Percentiles rank a stretch among this genome's conserved stretches.
Conservation (phyloP, 2,888 invertebrate genomes). For the Sicus ferrugineus region DNA sequence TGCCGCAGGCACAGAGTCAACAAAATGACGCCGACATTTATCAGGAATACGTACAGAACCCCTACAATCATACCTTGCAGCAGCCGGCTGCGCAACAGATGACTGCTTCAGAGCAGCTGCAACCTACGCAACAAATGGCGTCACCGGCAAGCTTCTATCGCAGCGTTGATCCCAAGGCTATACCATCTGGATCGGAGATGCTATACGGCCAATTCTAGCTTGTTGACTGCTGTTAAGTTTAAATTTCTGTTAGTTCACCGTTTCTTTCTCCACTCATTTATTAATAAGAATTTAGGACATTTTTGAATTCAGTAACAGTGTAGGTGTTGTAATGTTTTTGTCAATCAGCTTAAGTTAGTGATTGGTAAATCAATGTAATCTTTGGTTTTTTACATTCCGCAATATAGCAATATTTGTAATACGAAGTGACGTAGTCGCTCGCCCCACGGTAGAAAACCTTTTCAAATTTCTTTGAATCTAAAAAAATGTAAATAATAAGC, state of each 20-base stretch:
- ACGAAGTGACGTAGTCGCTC: too few species aligned
- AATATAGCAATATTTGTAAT: neutral
- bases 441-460: too few species aligned
- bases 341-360: too few species aligned
- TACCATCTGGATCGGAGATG: constrained; percentile 72
- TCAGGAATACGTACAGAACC: constrained; percentile 62
- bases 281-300: neutral
- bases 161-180: constrained; percentile 65
- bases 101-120: constrained; percentile 19
- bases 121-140: constrained; percentile 61
- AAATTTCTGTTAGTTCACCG: too few species aligned
- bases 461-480: too few species aligned
- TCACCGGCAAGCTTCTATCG: constrained; percentile 73
- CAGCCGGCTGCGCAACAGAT: constrained; percentile 47
- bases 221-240: too few species aligned
- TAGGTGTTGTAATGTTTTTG: too few species aligned
- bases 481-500: too few species aligned
- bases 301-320: too few species aligned
- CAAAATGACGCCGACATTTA: constrained; percentile 57
- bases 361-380: too few species aligned
- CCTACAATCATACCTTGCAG: constrained; percentile 62
- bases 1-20: constrained; percentile 33
- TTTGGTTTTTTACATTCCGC: neutral
- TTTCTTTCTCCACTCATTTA: neutral
- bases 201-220: constrained; percentile 66